Base-by-base conservation (phyloP, 2,113 vertebrate genomes). In the Eleginops maclovinus region DNA sequence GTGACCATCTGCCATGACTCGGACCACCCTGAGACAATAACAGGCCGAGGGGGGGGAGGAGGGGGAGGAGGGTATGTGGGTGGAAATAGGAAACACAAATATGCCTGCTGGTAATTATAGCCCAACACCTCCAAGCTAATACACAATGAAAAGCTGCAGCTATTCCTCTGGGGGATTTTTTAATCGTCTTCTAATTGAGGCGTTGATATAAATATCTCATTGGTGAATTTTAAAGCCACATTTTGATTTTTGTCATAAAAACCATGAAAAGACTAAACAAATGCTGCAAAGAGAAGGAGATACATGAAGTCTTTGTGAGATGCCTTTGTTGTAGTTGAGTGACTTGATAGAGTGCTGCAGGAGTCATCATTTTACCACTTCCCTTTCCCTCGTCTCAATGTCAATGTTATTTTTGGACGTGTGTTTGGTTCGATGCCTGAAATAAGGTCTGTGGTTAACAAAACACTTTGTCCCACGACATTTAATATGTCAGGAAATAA, bases 1-100 rank as follows among this genome's bases (percentile, higher is more conserved):
- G 83, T 86, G 81, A 91, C 94, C 94, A 94, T 94, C 92, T 94
- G 94, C 87, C 92, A 79, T 64, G 24, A 74, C 86, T 84, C 87
- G 17, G 70, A 72, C 84, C 91, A 84, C 83, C 87, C 92, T 50
- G 73, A 89, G 84, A 93, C 92, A 88, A 83, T 76, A 88, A 90
- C 85, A 84, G 85, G 75, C 74, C 40, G n/a, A 26, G 55, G 61
- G 31, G n/a, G 22, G 24, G 26, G 66, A 47, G 76, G 55, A 56
- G 31, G n/a, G 22, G 24, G 26, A 60, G 53, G 76, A 60, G 77
- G 77, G 86, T 46, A 36, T 75, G 90, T 84, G 87, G 88, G 86
- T 16, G 73, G 84, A 87, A 71, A 83, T 81, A 82, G 82, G 85
- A 90, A 89, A 88, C 70, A 89, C 85, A 92, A 79, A 89, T 84